Conservation (phyloP, 2,888 invertebrate genomes). For the Nasonovia ribisnigri region DNA sequence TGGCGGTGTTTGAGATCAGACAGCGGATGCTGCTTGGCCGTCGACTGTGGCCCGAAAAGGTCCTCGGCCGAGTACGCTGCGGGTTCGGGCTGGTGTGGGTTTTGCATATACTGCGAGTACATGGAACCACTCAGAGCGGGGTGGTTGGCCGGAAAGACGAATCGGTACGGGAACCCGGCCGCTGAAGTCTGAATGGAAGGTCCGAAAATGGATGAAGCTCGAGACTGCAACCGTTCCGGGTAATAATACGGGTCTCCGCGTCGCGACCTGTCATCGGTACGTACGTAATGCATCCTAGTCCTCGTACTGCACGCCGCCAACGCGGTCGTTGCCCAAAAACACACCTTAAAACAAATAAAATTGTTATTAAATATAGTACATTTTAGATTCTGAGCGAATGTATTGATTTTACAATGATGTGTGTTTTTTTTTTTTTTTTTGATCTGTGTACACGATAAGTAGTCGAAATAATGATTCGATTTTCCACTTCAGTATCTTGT, state of each 20-base stretch:
- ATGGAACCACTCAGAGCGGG: constrained; percentile 53
- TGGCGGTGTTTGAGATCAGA: constrained; percentile 4
- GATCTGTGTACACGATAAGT: no score
- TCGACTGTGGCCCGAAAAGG: not conserved
- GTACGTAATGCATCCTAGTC: constrained; percentile 10
- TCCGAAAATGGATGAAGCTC: constrained; percentile 44
- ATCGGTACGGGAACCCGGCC: constrained; percentile 63
- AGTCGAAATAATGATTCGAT: no score
- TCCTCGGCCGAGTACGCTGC: not conserved
- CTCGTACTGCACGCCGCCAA: constrained; percentile 32
- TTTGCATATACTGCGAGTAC: constrained; percentile 61
- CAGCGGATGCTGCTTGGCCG: constrained; percentile 19
- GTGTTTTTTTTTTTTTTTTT: no score
- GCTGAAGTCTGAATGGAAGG: constrained; percentile 3
- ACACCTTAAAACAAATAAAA: constrained; percentile 19
- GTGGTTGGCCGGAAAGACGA: constrained; percentile 65
- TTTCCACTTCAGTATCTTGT: no score
- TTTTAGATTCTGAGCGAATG: no score
- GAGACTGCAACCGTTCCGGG: constrained; percentile 29
- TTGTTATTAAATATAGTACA: not conserved
- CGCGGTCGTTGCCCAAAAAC: constrained; percentile 40
- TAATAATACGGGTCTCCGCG: not conserved
- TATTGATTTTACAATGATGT: no score
- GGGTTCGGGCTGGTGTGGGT: constrained; percentile 17
- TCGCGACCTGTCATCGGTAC: not conserved